Evolutionary conservation across 2,888 invertebrate genomes (phyloP).

Genomic region (Ophion ellenae): DNA sequence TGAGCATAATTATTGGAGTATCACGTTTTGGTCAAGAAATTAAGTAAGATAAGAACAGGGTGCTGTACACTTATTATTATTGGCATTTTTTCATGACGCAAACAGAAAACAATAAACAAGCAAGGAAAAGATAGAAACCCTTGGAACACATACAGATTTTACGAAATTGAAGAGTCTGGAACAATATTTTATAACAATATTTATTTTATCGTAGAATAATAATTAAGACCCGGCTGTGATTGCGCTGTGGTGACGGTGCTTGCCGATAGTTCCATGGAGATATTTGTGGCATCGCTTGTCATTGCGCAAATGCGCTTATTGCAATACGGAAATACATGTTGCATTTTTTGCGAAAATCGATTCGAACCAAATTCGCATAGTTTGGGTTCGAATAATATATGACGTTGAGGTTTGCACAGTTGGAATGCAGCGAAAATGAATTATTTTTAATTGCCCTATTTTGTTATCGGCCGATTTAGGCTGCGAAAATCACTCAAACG

Average conservation of each 20-base stretch:
- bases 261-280: neutral
- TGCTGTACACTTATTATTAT: neutral
- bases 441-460: too few relatives aligned
- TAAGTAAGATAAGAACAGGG: neutral
- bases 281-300: neutral
- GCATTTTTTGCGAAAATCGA: neutral
- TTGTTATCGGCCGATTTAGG: too few relatives aligned
- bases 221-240: neutral
- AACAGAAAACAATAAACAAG: too few relatives aligned
- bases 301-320: neutral
- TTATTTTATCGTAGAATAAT: neutral
- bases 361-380: too few relatives aligned
- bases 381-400: too few relatives aligned
- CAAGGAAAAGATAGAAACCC: too few relatives aligned
- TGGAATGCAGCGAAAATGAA: too few relatives aligned
- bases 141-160: neutral
- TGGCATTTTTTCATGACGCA: neutral
- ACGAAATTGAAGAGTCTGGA: neutral
- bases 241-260: neutral
- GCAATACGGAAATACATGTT: neutral
- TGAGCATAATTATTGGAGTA: neutral
- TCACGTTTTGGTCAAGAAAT: neutral
- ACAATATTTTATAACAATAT: neutral
- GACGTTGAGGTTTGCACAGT: too few relatives aligned
- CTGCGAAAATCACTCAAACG: too few relatives aligned